Evolutionary conservation across 92 coral and sea anemone genomes (phyloP), one percentile per base, ranked within the genome.

Genomic region (Actinernus sp.): DNA sequence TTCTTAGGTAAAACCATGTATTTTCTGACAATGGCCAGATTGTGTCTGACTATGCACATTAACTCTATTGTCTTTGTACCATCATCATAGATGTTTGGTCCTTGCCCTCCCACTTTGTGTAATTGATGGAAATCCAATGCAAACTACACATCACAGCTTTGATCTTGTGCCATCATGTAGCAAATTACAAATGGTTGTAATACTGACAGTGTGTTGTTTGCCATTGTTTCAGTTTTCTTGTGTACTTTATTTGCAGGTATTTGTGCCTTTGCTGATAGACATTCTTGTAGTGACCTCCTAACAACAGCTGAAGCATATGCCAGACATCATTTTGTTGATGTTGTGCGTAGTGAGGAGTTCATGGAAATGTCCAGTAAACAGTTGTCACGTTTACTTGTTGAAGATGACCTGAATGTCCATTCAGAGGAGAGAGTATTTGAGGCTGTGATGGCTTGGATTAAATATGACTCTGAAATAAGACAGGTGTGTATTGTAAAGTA

Each of bases 381-480:
- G 72, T 63, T 95, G 62, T 58, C 65, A 37, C 66, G 97, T 26
- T 74, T 95, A 11, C 74, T 95, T 13, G 58, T 73, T 5, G 92
- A 91, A 58, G 99, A 95, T 63, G 97, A 91, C 25, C 79, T 95
- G 3, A 91, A 83, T 58, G 91, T 91, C 23, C 99, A 79, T 17
- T 87, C 95, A 25, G 99, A 95, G 66, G 97, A 95, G 64, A 68
- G 99, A 37, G 99, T 84, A 11, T 95, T 82, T 74, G 99, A 95
- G 63, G 99, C 99, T 48, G 99, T 85, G 2, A 47, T 95, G 75
- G 99, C 99, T 0, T 95, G 99, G 99, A 81, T 95, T 52, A 91
- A 95, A 47, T 83, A 70, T 71, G 97, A 92, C 55, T 54, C 64
- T 8, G 92, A 84, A 16, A 67, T 57, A 3, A 78, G 98, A 83